Percentiles rank a stretch among this genome's conserved stretches.
phyloP scores from a whole-genome alignment of 2,113 vertebrate genomes.

The Cariama cristata region DNA sequence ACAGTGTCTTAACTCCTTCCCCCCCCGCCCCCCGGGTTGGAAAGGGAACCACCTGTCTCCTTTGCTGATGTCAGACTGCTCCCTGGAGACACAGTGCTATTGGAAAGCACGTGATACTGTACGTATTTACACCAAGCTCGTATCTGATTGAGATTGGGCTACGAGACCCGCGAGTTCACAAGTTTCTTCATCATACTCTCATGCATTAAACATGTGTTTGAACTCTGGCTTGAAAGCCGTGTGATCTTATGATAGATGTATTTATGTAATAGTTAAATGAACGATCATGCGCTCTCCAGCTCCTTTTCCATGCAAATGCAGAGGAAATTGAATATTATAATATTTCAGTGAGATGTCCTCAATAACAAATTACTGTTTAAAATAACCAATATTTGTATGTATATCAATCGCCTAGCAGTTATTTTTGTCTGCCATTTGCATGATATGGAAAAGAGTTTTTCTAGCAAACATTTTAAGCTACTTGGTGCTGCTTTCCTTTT shows the following conservation, averaged over 20 bases:
- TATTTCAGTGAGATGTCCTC: slow-evolving; percentile 71
- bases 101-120: slow-evolving; percentile 76
- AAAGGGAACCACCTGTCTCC: slow-evolving; percentile 79
- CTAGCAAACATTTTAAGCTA: slow-evolving; percentile 67
- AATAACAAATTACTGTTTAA: slow-evolving; percentile 70
- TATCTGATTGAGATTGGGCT: slow-evolving; percentile 73
- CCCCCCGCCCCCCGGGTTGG: slow-evolving; percentile 39
- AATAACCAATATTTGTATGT: slow-evolving; percentile 73
- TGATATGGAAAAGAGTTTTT: slow-evolving; percentile 66
- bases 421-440: slow-evolving; percentile 75
- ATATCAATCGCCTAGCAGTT: slow-evolving; percentile 73
- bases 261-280: slow-evolving; percentile 73
- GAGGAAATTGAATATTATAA: slow-evolving; percentile 72
- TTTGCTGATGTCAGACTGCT: slow-evolving; percentile 78
- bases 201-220: slow-evolving; percentile 74
- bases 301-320: slow-evolving; percentile 67
- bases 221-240: slow-evolving; percentile 49
- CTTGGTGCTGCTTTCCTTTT: slow-evolving; percentile 66
- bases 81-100: slow-evolving; percentile 73
- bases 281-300: slow-evolving; percentile 25
- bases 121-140: slow-evolving; percentile 75
- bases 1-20: slow-evolving; percentile 47
- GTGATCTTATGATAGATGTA: slow-evolving; percentile 40
- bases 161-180: slow-evolving; percentile 66
- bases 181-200: slow-evolving; percentile 70